Evolutionary conservation across 2,888 invertebrate genomes (phyloP), one percentile per base, ranked within the genome.

Genomic region (Carterocephalus palaemon): DNA sequence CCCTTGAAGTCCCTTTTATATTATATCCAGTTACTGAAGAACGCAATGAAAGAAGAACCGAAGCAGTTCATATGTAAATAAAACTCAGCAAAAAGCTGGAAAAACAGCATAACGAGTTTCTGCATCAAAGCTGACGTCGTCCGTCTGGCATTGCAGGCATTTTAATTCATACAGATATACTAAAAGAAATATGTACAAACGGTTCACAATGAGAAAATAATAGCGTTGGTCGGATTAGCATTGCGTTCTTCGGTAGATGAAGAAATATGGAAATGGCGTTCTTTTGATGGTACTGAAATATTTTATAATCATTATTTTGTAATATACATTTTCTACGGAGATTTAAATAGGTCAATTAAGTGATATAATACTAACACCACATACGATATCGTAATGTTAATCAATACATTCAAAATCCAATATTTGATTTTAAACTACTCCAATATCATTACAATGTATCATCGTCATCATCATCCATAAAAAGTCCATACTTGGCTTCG

Each of bases 151-250:
- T 69, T 54, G 64, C 66, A 53, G 63, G 70, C 62, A 75, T 79
- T 79, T 77, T 78, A 77, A 77, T 79, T 79, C 76, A 65, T 60
- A 55, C 57, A 66, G 65, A 72, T 70, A 67, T 64, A 70, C 68
- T 64, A 62, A 60, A 47, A 45, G 60, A 61, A 65, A 63, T 62
- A 64, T 65, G 64, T 62, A 69, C 73, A 71, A 73, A 69, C 53
- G 58, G 59, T 51, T 58, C 61, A 54, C 64, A 71, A 75, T 73
- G 74, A 66, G 72, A 68, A 75, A 71, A 76, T 75, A 70, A 76
- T 70, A 61, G 62, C 64, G 50, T 51, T 51, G 56, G 53, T 54
- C 56, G 61, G 62, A 72, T 71, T 68, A 70, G 60, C 62, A 62
- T 64, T 57, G 58, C 59, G 53, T 55, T 64, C 59, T 61, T 57